These are phyloP conservation scores for Cydia strobilella DNA, from an alignment of 1,140 invertebrate species.

Conservation along the genomic window DNA sequence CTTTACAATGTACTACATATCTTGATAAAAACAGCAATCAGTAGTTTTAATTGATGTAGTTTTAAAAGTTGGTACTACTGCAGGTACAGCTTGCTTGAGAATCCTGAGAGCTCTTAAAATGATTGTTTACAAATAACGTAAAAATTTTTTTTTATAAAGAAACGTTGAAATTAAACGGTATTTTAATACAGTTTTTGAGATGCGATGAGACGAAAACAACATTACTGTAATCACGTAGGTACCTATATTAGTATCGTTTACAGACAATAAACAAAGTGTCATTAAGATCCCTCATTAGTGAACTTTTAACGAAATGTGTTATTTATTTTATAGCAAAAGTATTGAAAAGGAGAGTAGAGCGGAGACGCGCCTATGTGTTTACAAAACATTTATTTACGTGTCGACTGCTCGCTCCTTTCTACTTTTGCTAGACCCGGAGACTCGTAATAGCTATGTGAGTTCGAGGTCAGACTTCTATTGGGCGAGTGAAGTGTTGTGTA, in stretches of 20 bases:
- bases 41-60: no score
- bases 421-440: not conserved
- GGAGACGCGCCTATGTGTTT: not conserved
- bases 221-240: not conserved
- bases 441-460: not conserved
- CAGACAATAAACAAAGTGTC: not conserved
- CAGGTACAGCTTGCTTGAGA: no score
- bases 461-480: not conserved
- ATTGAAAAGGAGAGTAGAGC: not conserved
- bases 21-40: no score
- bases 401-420: not conserved
- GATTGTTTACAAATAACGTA: no score
- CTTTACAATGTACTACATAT: no score
- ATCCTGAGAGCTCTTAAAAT: no score
- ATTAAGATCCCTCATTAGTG: not conserved
- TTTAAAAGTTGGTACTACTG: no score
- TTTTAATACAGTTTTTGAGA: no score
- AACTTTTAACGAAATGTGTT: not conserved
- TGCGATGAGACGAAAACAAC: no score
- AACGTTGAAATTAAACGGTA: no score
- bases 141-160: no score
- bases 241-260: not conserved
- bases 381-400: not conserved
- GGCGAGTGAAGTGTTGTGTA: not conserved
- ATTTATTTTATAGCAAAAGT: constrained; percentile 1